Evolutionary conservation across 2,888 invertebrate species (phyloP), one percentile per base, ranked within the genome.

Genomic region (Corythucha ciliata): DNA sequence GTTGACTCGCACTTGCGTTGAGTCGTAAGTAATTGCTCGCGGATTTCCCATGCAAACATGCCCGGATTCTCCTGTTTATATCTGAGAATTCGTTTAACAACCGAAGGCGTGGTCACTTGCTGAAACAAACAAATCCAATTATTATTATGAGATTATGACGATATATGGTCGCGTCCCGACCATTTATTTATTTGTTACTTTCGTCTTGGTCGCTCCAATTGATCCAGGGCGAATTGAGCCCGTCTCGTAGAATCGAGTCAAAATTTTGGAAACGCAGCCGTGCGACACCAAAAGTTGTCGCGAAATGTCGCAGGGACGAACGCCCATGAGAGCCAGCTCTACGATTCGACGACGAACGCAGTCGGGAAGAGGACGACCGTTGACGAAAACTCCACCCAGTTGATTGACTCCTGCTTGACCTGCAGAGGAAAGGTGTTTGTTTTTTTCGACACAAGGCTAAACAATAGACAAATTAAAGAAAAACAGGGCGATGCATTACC

Each of bases 361-460:
- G 67, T 94, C 92, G 3, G 96, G 94, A 53, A 96, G 74, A 2
- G 94, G 94, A n/a, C 94, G 80, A 1, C 96, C 96, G 69, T 96
- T 96, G 10, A 96, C 94, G 69, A 96, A 94, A 52, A 94, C 92
- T 34, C 94, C 94, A 44, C 94, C 94, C 61, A 96, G 74, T 72
- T 96, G 94, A 74, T 96, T 96, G 37, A 96, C 92, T 59, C 94
- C 94, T 36, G 92, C 92, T 75, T 94, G 93, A 65, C 93, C 93
- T 93, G 33, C 21, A 40, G 34, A 40, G 24, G 16, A 29, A 41
- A 26, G 22, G 22, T 39, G 29, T n/a, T n/a, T n/a, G 10, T 29
- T 29, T 10, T 29, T 29, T n/a, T n/a, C n/a, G n/a, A n/a, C n/a
- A n/a, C n/a, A n/a, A n/a, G n/a, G n/a, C n/a, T n/a, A n/a, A n/a